Evolutionary conservation across 2,797 vertebrate genomes (phyloP).

Genomic region (Coregonus suidteri): DNA sequence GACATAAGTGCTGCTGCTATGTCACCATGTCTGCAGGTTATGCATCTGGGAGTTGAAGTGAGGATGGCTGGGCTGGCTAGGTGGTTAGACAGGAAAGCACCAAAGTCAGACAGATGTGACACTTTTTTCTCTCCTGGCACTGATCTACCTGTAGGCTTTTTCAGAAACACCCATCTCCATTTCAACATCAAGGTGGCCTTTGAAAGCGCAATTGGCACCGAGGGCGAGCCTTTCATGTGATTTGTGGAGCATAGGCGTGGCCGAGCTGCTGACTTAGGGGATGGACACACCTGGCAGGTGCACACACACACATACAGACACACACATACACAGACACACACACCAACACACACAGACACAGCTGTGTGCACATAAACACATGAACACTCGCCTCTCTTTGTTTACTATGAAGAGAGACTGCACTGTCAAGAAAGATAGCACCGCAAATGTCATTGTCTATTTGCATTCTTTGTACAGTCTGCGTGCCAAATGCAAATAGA

Average conservation of each 20-base stretch:
- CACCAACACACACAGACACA: conserved; percentile 14
- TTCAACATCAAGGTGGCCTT: conserved; percentile 79
- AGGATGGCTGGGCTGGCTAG: conserved; percentile 25
- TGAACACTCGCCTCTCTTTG: conserved; percentile 56
- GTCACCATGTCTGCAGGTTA: conserved; percentile 39
- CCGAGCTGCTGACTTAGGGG: conserved; percentile 61
- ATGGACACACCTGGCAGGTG: conserved; percentile 81
- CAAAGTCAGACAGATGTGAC: conserved; percentile 56
- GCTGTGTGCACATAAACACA: conserved; percentile 24
- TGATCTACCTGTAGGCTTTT: conserved; percentile 70
- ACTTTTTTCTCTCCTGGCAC: conserved; percentile 48
- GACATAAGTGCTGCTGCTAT: not conserved
- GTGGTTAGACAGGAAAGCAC: conserved; percentile 62
- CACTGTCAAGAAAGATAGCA: conserved; percentile 72
- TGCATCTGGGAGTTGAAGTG: conserved; percentile 32
- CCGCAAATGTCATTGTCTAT: conserved; percentile 77
- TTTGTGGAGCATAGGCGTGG: conserved; percentile 76
- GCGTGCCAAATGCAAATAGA: conserved; percentile 47
- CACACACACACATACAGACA: conserved; percentile 25
- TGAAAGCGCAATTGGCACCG: conserved; percentile 70
- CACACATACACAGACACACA: conserved; percentile 50
- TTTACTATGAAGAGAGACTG: conserved; percentile 69
- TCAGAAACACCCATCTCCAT: conserved; percentile 74
- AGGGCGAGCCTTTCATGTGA: conserved; percentile 73
- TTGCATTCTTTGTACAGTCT: conserved; percentile 80